Base-by-base conservation (phyloP, 2,113 vertebrate species). In the Marcusenius ussheri region DNA sequence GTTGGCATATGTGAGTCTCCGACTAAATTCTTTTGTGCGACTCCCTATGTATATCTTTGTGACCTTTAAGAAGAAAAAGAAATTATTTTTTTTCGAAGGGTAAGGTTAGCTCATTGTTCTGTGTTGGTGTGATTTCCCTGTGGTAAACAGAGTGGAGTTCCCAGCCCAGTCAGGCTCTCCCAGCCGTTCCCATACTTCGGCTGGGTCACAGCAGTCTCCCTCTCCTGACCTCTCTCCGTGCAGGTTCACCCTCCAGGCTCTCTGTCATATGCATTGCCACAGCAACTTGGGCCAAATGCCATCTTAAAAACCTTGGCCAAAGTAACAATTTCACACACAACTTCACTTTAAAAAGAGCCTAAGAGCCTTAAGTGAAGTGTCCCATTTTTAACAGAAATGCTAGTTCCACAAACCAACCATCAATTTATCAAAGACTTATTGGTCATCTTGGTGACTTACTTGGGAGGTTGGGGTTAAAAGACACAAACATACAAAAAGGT, bases 91-190 rank as follows among this genome's bases (percentile, higher is more conserved):
- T 93, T 92, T 92, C 92, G 93, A 93, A 94, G 92, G 92, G 93
- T 95, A 95, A 92, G 94, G 95, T 96, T 95, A 93, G 93, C 93
- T 97, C 96, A 97, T 96, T 97, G 96, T 97, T 98, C 96, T 96
- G 95, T 95, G 94, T 94, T 95, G 93, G 94, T 94, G 95, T 95
- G 93, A 94, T 96, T 97, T 96, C 95, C 95, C 95, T 95, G 96
- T 88, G 93, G 96, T 97, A 98, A 98, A 98, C 97, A 97, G 95
- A 93, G 93, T 93, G 94, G 94, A 88, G 95, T 98, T 97, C 97
- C 97, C 97, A 97, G 96, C 96, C 96, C 95, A 90, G 90, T 94
- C 93, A 91, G 94, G 93, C 91, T 62, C 95, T 94, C 93, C 90
- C 93, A 95, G 92, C 94, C 94, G 95, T 92, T 96, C 94, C 96